Base-by-base conservation (phyloP, 2,113 vertebrate species). In the Phyllostomus discolor region DNA sequence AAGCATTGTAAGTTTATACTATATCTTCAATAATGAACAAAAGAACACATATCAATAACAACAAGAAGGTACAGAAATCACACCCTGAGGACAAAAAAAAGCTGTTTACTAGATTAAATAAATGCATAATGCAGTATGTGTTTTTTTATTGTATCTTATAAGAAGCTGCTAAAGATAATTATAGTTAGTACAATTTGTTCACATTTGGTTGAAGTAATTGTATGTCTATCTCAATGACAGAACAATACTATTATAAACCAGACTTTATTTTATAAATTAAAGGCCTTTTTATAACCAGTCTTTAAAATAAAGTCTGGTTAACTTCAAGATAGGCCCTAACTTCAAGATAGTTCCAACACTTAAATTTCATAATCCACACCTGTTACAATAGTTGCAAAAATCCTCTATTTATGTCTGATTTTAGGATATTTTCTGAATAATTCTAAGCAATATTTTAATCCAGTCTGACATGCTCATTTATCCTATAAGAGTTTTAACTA, bases 121-220 rank as follows among this genome's bases (percentile, higher is more conserved):
- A 69, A 54, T n/a, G 80, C 20, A 67, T 76, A 7, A 76, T 41
- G 24, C 7, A 80, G n/a, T 57, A 62, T 67, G 9, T 83, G 17
- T 12, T 87, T 95, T 97, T 76, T 83, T 35, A 75, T 54, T 79
- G 0, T 62, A 2, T 89, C 70, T 69, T 82, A 33, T 5, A 54
- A 8, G 2, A 57, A 92, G 52, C 66, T 66, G 38, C 1, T 78
- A 86, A 93, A 8, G 4, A 87, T 96, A 97, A 95, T 95, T 95
- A 76, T 6, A 73, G 28, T 86, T 28, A 17, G 72, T 5, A 33
- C 43, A 69, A 67, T 72, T 96, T 38, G 46, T 64, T 81, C 92
- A 10, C 59, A 83, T 79, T 88, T n/a, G 59, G 84, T 91, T 91
- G 15, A 78, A 96, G 54, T 59, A 69, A 69, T 79, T 96, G 85